Conservation (phyloP, 2,797 vertebrate genomes). For the Danionella dracula region DNA sequence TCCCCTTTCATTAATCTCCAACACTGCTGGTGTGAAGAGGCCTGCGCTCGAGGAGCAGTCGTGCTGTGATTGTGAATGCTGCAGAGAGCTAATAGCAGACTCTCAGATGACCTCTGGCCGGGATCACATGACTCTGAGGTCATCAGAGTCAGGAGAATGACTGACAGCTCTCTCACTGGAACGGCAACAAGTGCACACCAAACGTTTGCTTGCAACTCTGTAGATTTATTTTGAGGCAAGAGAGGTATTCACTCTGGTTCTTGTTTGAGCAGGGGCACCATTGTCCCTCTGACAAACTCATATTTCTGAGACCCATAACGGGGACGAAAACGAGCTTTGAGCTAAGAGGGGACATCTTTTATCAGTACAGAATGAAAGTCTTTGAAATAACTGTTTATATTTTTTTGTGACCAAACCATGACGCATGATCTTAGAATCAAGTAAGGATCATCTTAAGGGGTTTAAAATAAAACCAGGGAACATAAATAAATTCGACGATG, state of each 20-base stretch:
- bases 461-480: no score
- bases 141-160: no score
- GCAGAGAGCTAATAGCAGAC: conserved; percentile 5
- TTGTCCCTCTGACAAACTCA: not conserved
- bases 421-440: no score
- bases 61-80: not conserved
- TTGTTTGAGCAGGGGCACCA: not conserved
- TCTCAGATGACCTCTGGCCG: conserved; percentile 5
- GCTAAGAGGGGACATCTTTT: not conserved
- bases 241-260: not conserved
- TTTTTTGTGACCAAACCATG: no score
- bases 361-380: no score
- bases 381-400: no score
- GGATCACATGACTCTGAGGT: conserved; percentile 6
- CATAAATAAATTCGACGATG: no score
- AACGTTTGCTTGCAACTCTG: not conserved
- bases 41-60: not conserved
- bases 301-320: not conserved
- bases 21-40: no score
- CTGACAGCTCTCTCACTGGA: not conserved
- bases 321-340: not conserved
- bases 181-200: not conserved
- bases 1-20: no score
- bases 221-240: not conserved
- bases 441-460: no score